Percentiles rank a stretch among this genome's conserved stretches.
These are phyloP conservation scores for Scopus umbretta DNA, from an alignment of 2,113 vertebrate species.

Conservation along the genomic window DNA sequence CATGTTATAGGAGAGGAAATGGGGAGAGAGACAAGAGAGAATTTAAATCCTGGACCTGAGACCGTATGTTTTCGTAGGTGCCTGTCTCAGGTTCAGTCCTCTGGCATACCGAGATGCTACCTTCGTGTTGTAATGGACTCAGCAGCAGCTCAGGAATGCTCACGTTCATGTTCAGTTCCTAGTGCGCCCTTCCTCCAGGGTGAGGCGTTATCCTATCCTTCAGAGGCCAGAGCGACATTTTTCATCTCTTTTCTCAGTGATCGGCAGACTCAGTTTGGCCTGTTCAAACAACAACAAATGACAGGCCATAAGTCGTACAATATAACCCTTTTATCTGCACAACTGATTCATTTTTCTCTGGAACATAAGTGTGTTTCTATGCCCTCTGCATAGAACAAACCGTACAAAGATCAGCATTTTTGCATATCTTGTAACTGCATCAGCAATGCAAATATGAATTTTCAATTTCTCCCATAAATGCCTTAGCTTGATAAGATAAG, in stretches of 20 bases:
- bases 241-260: background rate
- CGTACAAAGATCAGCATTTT: background rate
- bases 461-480: background rate
- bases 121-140: background rate
- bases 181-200: background rate
- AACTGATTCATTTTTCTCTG: background rate
- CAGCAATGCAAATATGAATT: background rate
- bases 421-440: background rate
- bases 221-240: background rate
- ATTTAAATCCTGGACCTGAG: background rate
- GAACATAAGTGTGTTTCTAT: background rate
- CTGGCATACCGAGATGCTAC: background rate
- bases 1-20: background rate
- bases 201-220: background rate
- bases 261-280: background rate
- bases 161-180: background rate
- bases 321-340: background rate
- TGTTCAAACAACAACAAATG: background rate
- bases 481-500: background rate
- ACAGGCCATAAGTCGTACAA: background rate
- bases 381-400: background rate
- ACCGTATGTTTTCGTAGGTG: background rate
- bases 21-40: background rate
- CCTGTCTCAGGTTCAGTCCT: background rate
- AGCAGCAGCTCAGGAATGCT: background rate